Conservation (phyloP, 2,113 vertebrate species). For the Turdus rufiventris region DNA sequence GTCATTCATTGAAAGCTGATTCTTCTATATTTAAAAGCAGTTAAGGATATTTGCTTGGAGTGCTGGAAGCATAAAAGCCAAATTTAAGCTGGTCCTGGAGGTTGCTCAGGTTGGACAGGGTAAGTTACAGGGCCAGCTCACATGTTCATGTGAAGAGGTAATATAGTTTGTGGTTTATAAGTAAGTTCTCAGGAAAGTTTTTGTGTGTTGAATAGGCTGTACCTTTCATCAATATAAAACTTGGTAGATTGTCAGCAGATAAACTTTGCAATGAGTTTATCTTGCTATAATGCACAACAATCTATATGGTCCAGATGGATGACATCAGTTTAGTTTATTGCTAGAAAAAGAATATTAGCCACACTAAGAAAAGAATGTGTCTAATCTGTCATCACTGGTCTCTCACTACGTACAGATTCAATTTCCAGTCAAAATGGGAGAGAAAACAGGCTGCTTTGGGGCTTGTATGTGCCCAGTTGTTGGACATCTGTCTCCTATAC, state of each 20-base stretch:
- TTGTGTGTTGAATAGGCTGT: accelerated
- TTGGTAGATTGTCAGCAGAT: background rate
- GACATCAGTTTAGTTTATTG: background rate
- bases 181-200: background rate
- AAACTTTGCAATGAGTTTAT: background rate
- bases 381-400: background rate
- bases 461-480: background rate
- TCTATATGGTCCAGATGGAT: background rate
- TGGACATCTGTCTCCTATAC: accelerated
- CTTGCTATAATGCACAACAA: background rate
- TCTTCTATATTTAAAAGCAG: background rate
- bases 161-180: background rate
- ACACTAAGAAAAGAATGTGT: background rate
- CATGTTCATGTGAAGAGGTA: background rate
- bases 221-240: background rate
- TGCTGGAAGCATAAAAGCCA: background rate
- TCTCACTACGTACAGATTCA: background rate
- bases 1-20: background rate
- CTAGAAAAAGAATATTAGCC: background rate
- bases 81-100: background rate
- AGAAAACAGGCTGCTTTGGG: background rate
- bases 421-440: background rate
- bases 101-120: background rate
- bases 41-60: background rate
- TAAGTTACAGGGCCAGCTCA: background rate